Evolutionary conservation across 2,113 vertebrate genomes (phyloP).

Genomic region (Aviceda subcristata): DNA sequence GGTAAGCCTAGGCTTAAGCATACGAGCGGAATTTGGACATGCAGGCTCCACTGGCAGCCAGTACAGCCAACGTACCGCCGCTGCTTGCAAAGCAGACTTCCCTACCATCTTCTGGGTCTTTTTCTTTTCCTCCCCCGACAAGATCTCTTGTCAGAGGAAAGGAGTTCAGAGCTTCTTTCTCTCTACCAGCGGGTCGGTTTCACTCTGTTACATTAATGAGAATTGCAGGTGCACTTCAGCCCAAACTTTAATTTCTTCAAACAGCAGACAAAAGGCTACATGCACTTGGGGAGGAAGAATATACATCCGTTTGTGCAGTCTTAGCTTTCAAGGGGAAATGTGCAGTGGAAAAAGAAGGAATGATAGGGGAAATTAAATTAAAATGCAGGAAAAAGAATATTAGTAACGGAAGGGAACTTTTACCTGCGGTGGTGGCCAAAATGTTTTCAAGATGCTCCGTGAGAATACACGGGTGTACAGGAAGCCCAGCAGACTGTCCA

Average conservation of each 20-base stretch:
- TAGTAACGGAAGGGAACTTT: slow-evolving; percentile 34
- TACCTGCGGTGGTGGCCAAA: slow-evolving; percentile 43
- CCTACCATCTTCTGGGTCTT: background rate
- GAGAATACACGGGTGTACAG: slow-evolving; percentile 6
- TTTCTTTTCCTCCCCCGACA: background rate
- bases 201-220: background rate
- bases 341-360: slow-evolving; percentile 27
- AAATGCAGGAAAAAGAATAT: slow-evolving; percentile 36
- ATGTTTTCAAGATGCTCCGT: slow-evolving; percentile 6
- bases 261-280: background rate
- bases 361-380: slow-evolving; percentile 58
- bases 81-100: background rate
- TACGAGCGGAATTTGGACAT: accelerated
- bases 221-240: slow-evolving; percentile 19
- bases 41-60: background rate
- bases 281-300: background rate
- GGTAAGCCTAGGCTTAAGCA: background rate
- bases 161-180: background rate
- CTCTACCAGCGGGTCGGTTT: background rate
- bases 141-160: background rate
- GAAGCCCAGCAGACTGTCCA: slow-evolving; percentile 29
- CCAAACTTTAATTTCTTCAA: slow-evolving; percentile 1
- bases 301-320: background rate
- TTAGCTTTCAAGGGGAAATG: slow-evolving; percentile 34
- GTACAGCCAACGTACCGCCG: background rate